A percentile compares a stretch with the other conserved stretches of the same genome.
phyloP scores from a whole-genome alignment of 2,797 vertebrate species.

The Geotria australis region DNA sequence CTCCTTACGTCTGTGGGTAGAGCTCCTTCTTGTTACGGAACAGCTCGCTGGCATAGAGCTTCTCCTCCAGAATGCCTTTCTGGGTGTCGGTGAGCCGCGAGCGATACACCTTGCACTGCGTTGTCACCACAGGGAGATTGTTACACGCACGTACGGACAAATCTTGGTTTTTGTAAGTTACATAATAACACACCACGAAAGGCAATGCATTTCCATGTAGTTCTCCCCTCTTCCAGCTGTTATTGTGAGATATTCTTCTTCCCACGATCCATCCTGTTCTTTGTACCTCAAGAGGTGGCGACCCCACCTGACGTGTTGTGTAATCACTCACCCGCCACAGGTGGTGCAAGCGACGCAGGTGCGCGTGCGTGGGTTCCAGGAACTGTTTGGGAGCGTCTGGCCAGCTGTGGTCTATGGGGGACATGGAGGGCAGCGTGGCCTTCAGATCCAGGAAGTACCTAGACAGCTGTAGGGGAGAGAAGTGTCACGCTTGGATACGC shows the following conservation, averaged over 20 bases:
- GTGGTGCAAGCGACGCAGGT: constrained; percentile 61
- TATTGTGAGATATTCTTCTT: no score
- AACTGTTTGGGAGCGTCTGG: constrained; percentile 47
- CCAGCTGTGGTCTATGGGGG: constrained; percentile 70
- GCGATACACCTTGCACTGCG: constrained; percentile 81
- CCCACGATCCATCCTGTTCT: no score
- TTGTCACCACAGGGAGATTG: no score
- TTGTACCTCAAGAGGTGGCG: no score
- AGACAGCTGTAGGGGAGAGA: constrained; percentile 27
- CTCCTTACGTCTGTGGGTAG: constrained; percentile 65
- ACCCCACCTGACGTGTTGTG: no score
- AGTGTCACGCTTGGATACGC: not conserved
- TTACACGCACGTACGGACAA: not conserved
- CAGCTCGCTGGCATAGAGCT: constrained; percentile 79
- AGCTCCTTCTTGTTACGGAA: constrained; percentile 93
- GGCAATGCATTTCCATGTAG: no score
- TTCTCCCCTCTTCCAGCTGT: no score
- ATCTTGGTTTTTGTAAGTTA: no score
- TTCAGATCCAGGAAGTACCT: constrained; percentile 77
- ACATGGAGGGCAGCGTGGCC: constrained; percentile 52
- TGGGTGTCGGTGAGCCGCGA: constrained; percentile 66
- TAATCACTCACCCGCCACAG: constrained; percentile 47
- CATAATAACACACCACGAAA: no score
- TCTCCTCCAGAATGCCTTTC: constrained; percentile 71
- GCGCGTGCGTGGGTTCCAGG: constrained; percentile 43